phyloP scores from a whole-genome alignment of 64 coral and sea anemone genomes.

The Pachyseris speciosa region DNA sequence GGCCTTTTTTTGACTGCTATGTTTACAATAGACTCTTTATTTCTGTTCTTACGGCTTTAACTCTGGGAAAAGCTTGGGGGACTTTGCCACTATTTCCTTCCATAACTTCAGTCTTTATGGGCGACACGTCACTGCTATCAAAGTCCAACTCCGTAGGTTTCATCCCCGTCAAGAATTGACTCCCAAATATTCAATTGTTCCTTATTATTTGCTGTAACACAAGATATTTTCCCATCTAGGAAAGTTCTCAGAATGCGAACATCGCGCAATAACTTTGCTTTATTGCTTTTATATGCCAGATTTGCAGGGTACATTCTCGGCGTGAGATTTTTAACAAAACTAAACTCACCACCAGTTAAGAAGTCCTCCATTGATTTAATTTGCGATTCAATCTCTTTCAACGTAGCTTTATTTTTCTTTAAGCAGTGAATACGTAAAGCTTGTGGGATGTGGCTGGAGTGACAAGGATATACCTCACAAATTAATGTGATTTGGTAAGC shows the following conservation, averaged over 20 bases:
- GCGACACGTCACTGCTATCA: conserved; percentile 40
- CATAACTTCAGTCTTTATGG: conserved; percentile 4
- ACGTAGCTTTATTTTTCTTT: neutral
- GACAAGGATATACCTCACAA: no score
- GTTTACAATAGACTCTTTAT: conserved; percentile 34
- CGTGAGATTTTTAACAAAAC: conserved; percentile 19
- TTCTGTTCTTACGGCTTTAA: neutral
- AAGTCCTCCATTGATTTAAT: conserved; percentile 39
- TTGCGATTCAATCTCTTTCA: conserved; percentile 45
- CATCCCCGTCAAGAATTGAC: neutral
- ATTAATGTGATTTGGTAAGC: no score
- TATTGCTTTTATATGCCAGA: conserved; percentile 30
- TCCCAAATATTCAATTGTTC: neutral
- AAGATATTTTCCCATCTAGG: conserved; percentile 64
- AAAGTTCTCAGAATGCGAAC: conserved; percentile 40
- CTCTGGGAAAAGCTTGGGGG: conserved; percentile 2
- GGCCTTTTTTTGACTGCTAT: conserved; percentile 34
- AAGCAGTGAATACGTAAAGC: no score
- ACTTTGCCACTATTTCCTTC: conserved; percentile 14
- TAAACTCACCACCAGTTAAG: conserved; percentile 5
- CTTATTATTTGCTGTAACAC: conserved; percentile 10
- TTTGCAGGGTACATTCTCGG: conserved; percentile 7
- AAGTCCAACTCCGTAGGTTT: neutral
- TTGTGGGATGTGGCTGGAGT: no score
- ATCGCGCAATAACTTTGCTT: conserved; percentile 60